A percentile compares a stretch with the other conserved stretches of the same genome.
Evolutionary conservation across 2,888 invertebrate genomes (phyloP).

Genomic region (Carterocephalus palaemon): DNA sequence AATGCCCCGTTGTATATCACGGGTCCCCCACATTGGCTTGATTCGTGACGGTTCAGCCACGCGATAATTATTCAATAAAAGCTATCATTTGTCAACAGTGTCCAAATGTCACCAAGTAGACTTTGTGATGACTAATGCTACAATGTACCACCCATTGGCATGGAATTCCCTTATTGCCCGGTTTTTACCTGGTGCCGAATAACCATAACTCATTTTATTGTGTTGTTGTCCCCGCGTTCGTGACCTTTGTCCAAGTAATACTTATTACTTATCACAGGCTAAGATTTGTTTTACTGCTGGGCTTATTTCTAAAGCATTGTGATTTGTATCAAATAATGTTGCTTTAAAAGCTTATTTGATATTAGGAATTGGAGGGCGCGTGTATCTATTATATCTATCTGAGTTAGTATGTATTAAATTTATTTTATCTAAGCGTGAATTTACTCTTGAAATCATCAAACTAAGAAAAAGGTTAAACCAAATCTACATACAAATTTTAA

Average conservation of each 20-base stretch:
- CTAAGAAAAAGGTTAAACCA: no score
- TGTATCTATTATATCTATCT: no score
- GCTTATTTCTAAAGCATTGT: no score
- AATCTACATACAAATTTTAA: no score
- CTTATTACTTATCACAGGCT: constrained; percentile 13
- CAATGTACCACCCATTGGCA: constrained; percentile 64
- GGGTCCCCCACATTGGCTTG: constrained; percentile 47
- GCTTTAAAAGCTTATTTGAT: no score
- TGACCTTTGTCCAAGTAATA: constrained; percentile 37
- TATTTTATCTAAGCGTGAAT: no score
- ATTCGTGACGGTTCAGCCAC: constrained; percentile 46
- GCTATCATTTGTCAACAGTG: constrained; percentile 69
- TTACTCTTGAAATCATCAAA: no score
- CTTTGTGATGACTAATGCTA: constrained; percentile 71
- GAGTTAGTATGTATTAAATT: no score
- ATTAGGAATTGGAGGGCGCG: no score
- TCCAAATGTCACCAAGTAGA: constrained; percentile 70
- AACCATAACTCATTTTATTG: constrained; percentile 70
- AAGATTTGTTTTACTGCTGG: constrained; percentile 13
- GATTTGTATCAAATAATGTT: no score
- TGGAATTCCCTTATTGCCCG: constrained; percentile 64
- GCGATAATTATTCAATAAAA: constrained; percentile 74
- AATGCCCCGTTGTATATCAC: constrained; percentile 33
- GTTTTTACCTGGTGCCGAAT: constrained; percentile 67
- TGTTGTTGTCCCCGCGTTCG: constrained; percentile 50